Base-by-base conservation (phyloP, 2,797 vertebrate species). In the Selene dorsalis region DNA sequence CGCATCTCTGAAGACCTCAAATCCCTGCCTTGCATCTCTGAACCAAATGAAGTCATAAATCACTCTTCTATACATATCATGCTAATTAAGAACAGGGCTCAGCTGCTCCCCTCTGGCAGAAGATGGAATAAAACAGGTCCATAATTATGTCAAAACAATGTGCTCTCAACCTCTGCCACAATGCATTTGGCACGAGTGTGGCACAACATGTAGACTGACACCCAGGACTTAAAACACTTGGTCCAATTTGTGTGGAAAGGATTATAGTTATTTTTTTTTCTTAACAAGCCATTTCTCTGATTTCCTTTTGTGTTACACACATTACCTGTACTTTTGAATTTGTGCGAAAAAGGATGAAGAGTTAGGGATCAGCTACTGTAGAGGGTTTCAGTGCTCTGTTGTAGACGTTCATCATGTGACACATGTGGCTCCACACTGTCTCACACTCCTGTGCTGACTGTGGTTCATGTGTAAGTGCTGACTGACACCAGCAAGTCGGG, bases 111-210 rank as follows among this genome's bases (percentile, higher is more conserved):
- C 75, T 85, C 43, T 87, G 83, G 73, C 71, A 30, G 83, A 91
- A 90, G 89, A 87, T 77, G 86, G 84, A 91, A 90, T 88, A 71
- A 86, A 91, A 83, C 63, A 38, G 59, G 56, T 85, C 88, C 85
- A 56, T 94, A 93, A 94, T 94, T 93, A 94, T 85, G 90, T 91
- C 88, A 84, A 90, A 93, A 94, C 91, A 88, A 91, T 91, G 88
- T 88, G 87, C 91, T 87, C 85, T 83, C 88, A 82, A 75, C 74
- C 73, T 86, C 83, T 80, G 85, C 78, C 81, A 62, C 84, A 69
- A 87, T 72, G 56, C 82, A 48, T 80, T 90, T 88, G 80, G 73
- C 87, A 41, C 30, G 18, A 52, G n/a, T 56, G 18, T 56, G 39
- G 91, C 92, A 74, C 88, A 83, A 83, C 69, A 61, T 64, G 69